Evolutionary conservation across 2,888 invertebrate genomes (phyloP), one percentile per base, ranked within the genome.

Genomic region (Nomada ferruginata): DNA sequence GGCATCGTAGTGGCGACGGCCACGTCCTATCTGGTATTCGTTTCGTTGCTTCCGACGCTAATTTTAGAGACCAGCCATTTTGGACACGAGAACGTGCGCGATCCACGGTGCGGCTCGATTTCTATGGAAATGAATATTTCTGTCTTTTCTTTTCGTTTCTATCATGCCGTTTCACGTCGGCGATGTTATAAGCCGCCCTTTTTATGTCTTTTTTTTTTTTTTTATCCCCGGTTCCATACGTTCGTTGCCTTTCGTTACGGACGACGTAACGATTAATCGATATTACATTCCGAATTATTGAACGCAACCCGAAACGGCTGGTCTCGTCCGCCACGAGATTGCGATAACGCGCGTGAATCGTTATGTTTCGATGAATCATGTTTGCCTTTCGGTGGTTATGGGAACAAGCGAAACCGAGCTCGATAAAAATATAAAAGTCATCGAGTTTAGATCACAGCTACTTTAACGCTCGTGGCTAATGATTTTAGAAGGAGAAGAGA

Each of bases 61-160:
- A 92, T 91, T 92, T 92, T 92, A 92, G 90, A 89, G 82, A 90
- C 82, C 92, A 91, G 92, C 93, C 93, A 93, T 93, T 92, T 93
- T 93, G 93, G 87, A 91, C 87, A 88, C 84, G 86, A 85, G 82
- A 76, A 83, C 82, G 85, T 79, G 89, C 85, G 76, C 76, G 81
- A 86, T 87, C 82, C 84, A 80, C 83, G 66, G 84, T 36, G 66
- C 64, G 55, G 60, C 69, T 68, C 71, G 68, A 80, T 36, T 85
- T 80, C 76, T 82, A 85, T 77, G 87, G 83, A 86, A 88, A 84
- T 86, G 61, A 78, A 61, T 52, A 50, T 52, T 77, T 36, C 29
- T 9, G 26, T 13, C 64, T 4, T 75, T n/a, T 71, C 65, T 60
- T 61, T 52, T 20, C 42, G 9, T 57, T 26, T 52, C 7, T 26